Percentiles rank a stretch among this genome's conserved stretches.
phyloP scores from a whole-genome alignment of 2,797 vertebrate genomes.

The Paguma larvata region DNA sequence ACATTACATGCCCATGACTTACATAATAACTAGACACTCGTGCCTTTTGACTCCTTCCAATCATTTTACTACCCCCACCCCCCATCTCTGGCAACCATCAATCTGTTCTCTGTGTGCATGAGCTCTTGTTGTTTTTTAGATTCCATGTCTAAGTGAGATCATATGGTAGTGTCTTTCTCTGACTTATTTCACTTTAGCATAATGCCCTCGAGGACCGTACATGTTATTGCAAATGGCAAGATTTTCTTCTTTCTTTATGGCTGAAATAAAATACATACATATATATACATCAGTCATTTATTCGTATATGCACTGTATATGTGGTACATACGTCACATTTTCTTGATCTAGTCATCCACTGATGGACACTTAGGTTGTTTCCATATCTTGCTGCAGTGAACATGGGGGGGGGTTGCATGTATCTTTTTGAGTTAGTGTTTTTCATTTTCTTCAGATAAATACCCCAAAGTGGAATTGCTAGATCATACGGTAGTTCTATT shows the following conservation, averaged over 20 bases:
- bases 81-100: background rate
- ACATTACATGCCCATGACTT: background rate
- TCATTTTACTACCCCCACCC: background rate
- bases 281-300: background rate
- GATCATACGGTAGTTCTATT: background rate
- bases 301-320: background rate
- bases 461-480: background rate
- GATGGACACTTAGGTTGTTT: background rate
- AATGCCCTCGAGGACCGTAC: background rate
- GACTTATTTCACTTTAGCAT: background rate
- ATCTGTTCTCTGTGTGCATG: background rate
- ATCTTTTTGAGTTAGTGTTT: conserved; percentile 33
- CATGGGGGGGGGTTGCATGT: background rate
- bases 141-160: background rate
- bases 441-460: conserved; percentile 18
- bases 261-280: background rate
- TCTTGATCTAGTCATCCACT: background rate
- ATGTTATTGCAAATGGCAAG: background rate
- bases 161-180: background rate
- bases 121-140: background rate
- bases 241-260: background rate
- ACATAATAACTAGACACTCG: background rate
- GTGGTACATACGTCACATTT: background rate
- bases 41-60: background rate
- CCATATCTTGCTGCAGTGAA: background rate